Conservation (phyloP, 2,113 vertebrate genomes). For the Platichthys flesus region DNA sequence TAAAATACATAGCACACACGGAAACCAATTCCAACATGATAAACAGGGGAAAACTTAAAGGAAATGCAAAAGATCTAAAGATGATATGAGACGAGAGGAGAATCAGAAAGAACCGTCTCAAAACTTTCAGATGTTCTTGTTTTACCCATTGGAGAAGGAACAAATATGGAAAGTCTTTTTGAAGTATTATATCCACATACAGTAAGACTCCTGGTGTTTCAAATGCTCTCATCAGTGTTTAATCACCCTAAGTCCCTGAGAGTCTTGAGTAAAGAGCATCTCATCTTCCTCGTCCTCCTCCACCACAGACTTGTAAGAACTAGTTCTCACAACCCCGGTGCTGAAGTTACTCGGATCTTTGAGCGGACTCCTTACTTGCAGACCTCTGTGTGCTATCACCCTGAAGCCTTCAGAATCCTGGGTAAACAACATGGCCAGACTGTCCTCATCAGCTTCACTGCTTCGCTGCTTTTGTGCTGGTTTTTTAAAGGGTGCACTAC, state of each 20-base stretch:
- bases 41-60: too few relatives aligned
- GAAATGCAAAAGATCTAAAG: too few relatives aligned
- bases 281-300: constrained; percentile 69
- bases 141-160: too few relatives aligned
- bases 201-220: neutral
- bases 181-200: neutral
- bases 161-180: neutral
- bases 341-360: constrained; percentile 57
- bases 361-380: constrained; percentile 58
- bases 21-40: too few relatives aligned
- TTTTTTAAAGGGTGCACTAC: constrained; percentile 40
- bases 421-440: constrained; percentile 75
- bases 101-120: too few relatives aligned
- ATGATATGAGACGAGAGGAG: too few relatives aligned
- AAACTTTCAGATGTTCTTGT: too few relatives aligned
- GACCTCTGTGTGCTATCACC: constrained; percentile 77
- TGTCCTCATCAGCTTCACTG: constrained; percentile 52
- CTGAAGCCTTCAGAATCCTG: constrained; percentile 82
- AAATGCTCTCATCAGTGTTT: constrained; percentile 71
- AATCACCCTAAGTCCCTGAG: constrained; percentile 83
- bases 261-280: constrained; percentile 84
- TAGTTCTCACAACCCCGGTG: neutral
- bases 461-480: neutral
- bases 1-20: neutral
- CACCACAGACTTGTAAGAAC: constrained; percentile 3